Conservation (phyloP, 2,888 invertebrate species). For the Ganaspis brasiliensis region DNA sequence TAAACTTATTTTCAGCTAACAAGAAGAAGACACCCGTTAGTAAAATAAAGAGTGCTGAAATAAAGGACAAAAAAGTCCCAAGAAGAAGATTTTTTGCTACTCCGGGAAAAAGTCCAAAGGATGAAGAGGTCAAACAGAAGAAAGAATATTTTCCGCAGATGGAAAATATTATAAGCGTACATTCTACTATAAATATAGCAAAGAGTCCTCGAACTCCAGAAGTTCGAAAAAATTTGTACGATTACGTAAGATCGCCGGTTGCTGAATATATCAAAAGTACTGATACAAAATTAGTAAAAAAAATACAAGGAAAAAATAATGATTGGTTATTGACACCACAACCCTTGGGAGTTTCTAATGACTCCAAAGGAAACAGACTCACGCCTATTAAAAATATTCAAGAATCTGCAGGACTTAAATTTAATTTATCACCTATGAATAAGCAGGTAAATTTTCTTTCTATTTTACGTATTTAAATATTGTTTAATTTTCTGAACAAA, state of each 20-base stretch:
- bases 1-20: neutral
- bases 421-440: constrained; percentile 61
- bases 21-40: constrained; percentile 6
- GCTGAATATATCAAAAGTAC: constrained; percentile 72
- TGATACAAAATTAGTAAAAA: constrained; percentile 70
- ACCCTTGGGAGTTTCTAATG: constrained; percentile 45
- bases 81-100: constrained; percentile 64
- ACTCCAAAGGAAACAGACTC: neutral
- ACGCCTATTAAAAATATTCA: constrained; percentile 16
- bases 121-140: constrained; percentile 31
- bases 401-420: constrained; percentile 55
- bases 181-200: neutral
- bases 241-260: constrained; percentile 72
- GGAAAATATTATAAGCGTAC: neutral
- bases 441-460: constrained; percentile 48
- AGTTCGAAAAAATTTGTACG: constrained; percentile 62
- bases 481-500: too few relatives aligned
- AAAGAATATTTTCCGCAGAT: constrained; percentile 62
- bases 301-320: constrained; percentile 64
- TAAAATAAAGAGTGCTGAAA: neutral
- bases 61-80: constrained; percentile 8
- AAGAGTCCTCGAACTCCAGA: constrained; percentile 56
- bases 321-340: constrained; percentile 66
- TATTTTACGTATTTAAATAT: neutral
- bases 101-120: constrained; percentile 66